Conservation (phyloP, 2,113 vertebrate genomes). For the Castor canadensis region DNA sequence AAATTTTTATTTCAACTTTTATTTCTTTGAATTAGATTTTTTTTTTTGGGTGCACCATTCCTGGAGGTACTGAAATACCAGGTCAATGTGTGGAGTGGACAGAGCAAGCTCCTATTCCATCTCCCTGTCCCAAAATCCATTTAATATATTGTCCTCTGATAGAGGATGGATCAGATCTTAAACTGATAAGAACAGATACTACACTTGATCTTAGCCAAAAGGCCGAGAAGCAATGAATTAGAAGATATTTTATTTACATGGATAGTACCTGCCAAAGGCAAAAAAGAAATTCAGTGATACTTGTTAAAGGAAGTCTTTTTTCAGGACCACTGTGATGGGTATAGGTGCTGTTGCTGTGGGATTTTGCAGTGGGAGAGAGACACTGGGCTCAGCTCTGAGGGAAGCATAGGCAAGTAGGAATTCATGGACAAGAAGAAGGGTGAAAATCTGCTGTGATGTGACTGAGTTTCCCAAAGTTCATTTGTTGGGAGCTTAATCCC, state of each 20-base stretch:
- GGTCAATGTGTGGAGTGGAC: too few species aligned
- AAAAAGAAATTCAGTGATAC: not conserved
- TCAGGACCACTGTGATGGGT: not conserved
- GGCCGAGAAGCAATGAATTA: too few species aligned
- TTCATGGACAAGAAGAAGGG: not conserved
- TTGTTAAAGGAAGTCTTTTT: not conserved
- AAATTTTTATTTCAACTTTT: not conserved
- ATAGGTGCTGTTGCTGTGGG: not conserved
- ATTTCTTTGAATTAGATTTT: too few species aligned
- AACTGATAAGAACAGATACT: too few species aligned
- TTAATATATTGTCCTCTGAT: too few species aligned
- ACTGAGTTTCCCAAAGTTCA: not conserved
- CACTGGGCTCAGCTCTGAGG: not conserved
- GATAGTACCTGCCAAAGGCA: not conserved
- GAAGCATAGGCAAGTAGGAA: not conserved
- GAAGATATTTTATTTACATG: not conserved
- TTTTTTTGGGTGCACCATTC: too few species aligned
- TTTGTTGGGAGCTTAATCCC: not conserved
- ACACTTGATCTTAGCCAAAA: too few species aligned
- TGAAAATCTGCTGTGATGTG: not conserved
- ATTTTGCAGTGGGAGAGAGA: not conserved
- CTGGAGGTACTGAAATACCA: too few species aligned
- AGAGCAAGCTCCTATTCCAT: too few species aligned
- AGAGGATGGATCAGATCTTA: too few species aligned
- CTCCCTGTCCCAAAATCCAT: too few species aligned